Conservation (phyloP, 1,140 invertebrate species). For the Pseudomyrmex gracilis region DNA sequence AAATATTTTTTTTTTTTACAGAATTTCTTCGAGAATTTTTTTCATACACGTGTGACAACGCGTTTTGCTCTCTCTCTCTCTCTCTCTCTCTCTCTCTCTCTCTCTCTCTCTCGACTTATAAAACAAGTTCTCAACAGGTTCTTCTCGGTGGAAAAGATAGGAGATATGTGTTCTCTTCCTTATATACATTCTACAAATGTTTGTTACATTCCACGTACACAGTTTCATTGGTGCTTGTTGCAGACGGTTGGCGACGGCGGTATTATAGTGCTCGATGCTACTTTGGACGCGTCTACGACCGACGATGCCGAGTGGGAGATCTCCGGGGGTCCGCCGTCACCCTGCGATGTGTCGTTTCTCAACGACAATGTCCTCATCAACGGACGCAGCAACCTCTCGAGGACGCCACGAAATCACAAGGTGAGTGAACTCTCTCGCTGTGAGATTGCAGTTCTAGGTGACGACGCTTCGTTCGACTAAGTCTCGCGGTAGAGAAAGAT, state of each 20-base stretch:
- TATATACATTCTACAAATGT: neutral
- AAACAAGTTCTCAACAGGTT: neutral
- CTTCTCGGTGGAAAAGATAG: constrained; percentile 5
- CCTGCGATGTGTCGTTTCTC: constrained; percentile 93
- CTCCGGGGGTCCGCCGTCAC: constrained; percentile 90
- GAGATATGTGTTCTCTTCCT: neutral
- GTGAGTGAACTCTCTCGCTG: constrained; percentile 79
- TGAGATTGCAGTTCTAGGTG: constrained; percentile 4
- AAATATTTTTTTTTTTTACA: constrained; percentile 12
- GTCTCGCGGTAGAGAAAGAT: neutral
- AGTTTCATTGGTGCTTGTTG: too few relatives aligned
- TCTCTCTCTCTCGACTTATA: neutral
- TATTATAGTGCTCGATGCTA: constrained; percentile 87
- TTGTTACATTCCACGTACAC: constrained; percentile 77
- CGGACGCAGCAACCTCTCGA: constrained; percentile 91
- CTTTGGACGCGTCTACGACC: constrained; percentile 88
- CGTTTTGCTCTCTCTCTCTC: neutral
- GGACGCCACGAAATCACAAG: constrained; percentile 88
- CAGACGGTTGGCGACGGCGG: constrained; percentile 88
- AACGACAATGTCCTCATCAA: constrained; percentile 96
- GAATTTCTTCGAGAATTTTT: neutral
- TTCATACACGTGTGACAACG: neutral
- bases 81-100: too few relatives aligned
- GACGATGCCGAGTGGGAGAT: constrained; percentile 88
- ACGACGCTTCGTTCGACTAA: neutral